These are phyloP conservation scores for Sitodiplosis mosellana DNA, from an alignment of 1,140 invertebrate species.

Conservation along the genomic window DNA sequence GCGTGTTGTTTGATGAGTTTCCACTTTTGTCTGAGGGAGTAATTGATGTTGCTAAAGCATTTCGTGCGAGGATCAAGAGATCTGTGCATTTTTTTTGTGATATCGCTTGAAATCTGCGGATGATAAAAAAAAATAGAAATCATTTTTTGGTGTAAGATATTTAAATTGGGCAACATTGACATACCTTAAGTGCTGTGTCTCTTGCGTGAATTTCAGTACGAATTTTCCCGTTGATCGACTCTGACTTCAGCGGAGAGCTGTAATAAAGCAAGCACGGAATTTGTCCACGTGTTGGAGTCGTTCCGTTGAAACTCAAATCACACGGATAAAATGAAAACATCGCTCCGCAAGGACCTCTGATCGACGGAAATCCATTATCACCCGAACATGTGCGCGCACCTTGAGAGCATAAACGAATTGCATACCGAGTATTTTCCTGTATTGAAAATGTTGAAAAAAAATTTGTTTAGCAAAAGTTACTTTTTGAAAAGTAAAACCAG, in stretches of 20 bases:
- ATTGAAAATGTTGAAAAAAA: not conserved
- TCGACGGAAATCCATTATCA: conserved; percentile 67
- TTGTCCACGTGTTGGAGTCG: conserved; percentile 83
- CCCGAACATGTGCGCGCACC: conserved; percentile 87
- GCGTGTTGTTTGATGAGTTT: conserved; percentile 42
- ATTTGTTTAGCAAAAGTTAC: not conserved
- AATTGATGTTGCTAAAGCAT: conserved; percentile 29
- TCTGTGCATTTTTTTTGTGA: conserved; percentile 54
- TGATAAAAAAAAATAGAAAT: not conserved
- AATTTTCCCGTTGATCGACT: conserved; percentile 3
- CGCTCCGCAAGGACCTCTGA: conserved; percentile 84
- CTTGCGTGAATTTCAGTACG: conserved; percentile 17
- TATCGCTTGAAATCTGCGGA: conserved; percentile 37
- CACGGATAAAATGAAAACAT: conserved; percentile 83
- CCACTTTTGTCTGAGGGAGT: conserved; percentile 33
- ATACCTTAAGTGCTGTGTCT: conserved; percentile 19
- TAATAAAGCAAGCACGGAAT: conserved; percentile 89
- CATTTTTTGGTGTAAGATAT: no score
- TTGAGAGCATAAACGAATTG: conserved; percentile 70
- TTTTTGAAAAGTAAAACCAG: no score
- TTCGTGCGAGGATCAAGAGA: conserved; percentile 47
- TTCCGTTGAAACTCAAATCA: conserved; percentile 86
- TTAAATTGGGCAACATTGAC: no score
- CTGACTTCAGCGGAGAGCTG: conserved; percentile 26
- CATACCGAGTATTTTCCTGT: conserved; percentile 78